Base-by-base conservation (phyloP, 2,113 vertebrate species). In the Orthonyx spaldingii region DNA sequence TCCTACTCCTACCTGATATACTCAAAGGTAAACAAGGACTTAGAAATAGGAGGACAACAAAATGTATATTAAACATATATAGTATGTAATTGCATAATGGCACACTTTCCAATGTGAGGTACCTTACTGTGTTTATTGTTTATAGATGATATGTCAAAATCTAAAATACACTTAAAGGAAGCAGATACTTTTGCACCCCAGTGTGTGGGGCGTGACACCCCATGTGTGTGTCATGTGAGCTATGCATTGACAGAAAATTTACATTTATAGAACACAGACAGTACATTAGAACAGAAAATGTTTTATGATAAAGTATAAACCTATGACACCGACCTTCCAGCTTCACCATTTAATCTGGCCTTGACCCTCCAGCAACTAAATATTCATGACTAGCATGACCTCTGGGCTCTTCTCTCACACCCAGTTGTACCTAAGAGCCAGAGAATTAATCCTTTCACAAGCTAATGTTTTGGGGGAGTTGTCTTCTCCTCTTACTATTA, bases 321-420 rank as follows among this genome's bases (percentile, higher is more conserved):
- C n/a, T 44, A 47, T 61, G 69, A 84, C 66, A 87, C 26, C 91
- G 91, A 91, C 80, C 84, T 87, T 88, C 16, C 63, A 89, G 28
- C 46, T 91, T 87, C 55, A 59, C 65, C 65, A 46, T 68, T 93
- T 97, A 83, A 95, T 93, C 82, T 0, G 0, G n/a, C 46, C 64
- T 89, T 89, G 91, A 97, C 90, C 82, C 56, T 93, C 32, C 49
- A 90, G 26, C 55, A 77, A 53, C 89, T 90, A 94, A 95, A 95
- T 96, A 90, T 95, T 93, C 91, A 93, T 91, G 65, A 90, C 63
- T 71, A 80, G 26, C 57, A 49, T 80, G 64, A 94, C 79, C 87
- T 75, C 57, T 65, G 76, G 59, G 33, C 49, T 90, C 68, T 84
- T 84, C 28, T 93, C 39, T 78, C 76, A 65, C 65, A 65, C 32